phyloP scores from a whole-genome alignment of 2,113 vertebrate genomes.

The Chauna torquata region DNA sequence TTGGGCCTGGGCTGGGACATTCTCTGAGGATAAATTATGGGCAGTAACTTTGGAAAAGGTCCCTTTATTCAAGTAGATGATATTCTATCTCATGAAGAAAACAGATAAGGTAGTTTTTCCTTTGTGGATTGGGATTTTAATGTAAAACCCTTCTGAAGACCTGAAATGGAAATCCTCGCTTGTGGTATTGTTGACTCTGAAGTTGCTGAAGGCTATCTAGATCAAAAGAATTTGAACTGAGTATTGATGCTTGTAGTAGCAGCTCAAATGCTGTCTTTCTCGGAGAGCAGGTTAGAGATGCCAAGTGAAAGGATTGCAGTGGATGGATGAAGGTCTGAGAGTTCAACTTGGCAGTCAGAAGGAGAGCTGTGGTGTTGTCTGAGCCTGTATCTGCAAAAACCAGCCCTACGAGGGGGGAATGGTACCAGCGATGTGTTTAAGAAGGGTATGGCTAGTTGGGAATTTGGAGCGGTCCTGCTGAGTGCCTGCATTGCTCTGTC shows the following conservation, averaged over 20 bases:
- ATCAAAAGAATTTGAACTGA: not conserved
- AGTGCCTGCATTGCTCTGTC: not conserved
- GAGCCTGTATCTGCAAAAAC: not conserved
- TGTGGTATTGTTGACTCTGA: not conserved
- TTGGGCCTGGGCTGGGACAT: not conserved
- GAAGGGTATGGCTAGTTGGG: rapidly evolving
- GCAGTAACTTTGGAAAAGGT: not conserved
- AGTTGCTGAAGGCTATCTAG: not conserved
- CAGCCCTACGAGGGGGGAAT: not conserved
- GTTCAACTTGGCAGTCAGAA: not conserved
- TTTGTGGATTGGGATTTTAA: not conserved
- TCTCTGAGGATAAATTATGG: not conserved
- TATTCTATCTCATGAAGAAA: not conserved
- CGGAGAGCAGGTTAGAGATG: not conserved
- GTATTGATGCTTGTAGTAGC: not conserved
- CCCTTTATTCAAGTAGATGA: not conserved
- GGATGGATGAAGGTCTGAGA: not conserved
- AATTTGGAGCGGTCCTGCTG: not conserved
- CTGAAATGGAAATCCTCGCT: not conserved
- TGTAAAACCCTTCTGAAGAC: not conserved
- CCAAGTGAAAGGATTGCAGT: not conserved
- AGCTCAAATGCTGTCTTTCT: not conserved
- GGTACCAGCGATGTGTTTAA: not conserved
- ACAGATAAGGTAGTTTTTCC: not conserved
- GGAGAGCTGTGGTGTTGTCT: not conserved